Base-by-base conservation (phyloP, 1,140 invertebrate species). In the Tyrophagus putrescentiae region DNA sequence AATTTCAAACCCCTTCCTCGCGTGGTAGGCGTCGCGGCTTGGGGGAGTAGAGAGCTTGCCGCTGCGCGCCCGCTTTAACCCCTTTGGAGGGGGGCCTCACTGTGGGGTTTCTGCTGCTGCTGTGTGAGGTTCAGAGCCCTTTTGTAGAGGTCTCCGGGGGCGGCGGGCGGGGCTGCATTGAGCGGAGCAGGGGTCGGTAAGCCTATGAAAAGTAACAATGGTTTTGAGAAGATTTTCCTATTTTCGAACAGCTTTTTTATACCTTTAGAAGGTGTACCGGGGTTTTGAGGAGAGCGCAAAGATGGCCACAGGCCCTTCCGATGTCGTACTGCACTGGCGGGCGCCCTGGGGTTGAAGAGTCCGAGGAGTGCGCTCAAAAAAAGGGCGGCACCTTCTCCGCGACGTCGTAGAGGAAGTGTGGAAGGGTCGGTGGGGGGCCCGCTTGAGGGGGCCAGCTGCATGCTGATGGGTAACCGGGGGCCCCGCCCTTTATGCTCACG, bases 321-420 rank as follows among this genome's bases (percentile, higher is more conserved):
- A 59, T 44, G 27, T 59, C 57, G 25, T 4, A 44, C 3, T 25
- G 36, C 1, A 63, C 33, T 54, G 58, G 39, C 61, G 42, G 11
- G 36, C 52, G 21, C 62, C 62, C 13, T 57, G 31, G 6, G 44
- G 32, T 28, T 63, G 13, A 4, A 33, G 16, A 21, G 34, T 27
- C 61, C 52, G 5, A 57, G 23, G 33, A 63, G 61, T 7, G 27
- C 54, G 27, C 2, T 63, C 39, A 1, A 63, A 18, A 9, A 63
- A 33, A 1, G n/a, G 9, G 13, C 25, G 39, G 62, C 16, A 63
- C n/a, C 13, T 42, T n/a, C 4, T n/a, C 11, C 9, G 62, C 53
- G 34, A 63, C 57, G 9, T 52, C 50, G 6, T 34, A 16, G 9
- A 44, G 29, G 1, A 63, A 31, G 1, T 34, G n/a, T 23, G n/a